A percentile compares a stretch with the other conserved stretches of the same genome.
phyloP scores from a whole-genome alignment of 2,113 vertebrate species.

The Platichthys flesus region DNA sequence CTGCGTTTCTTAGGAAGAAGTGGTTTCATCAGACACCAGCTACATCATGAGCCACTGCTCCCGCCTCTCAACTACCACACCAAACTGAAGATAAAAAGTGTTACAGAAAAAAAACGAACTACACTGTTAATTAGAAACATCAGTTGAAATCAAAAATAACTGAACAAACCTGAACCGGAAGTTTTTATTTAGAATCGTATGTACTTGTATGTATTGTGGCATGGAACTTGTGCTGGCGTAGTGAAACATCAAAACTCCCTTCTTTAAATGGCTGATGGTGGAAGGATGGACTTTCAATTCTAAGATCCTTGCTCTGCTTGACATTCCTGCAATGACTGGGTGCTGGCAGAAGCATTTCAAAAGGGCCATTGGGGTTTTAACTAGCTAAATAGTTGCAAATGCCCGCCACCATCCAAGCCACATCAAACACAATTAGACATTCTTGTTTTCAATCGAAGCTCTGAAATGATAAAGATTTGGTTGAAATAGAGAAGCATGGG shows the following conservation, averaged over 20 bases:
- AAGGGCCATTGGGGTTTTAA: too few species aligned
- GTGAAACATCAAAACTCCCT: neutral
- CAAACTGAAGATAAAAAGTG: neutral
- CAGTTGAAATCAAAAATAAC: neutral
- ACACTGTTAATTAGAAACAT: neutral
- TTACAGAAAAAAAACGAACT: neutral
- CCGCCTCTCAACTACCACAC: constrained; percentile 2
- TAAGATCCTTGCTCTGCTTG: too few species aligned
- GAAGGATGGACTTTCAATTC: neutral
- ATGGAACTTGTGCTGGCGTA: neutral
- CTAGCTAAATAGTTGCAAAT: neutral
- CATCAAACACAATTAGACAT: too few species aligned
- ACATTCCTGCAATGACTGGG: too few species aligned
- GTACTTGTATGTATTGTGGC: too few species aligned
- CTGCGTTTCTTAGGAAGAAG: neutral
- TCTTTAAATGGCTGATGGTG: neutral
- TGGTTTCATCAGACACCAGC: constrained; percentile 7
- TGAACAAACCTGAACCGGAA: too few species aligned
- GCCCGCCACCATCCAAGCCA: too few species aligned
- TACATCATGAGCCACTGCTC: constrained; percentile 24
- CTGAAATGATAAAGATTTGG: too few species aligned
- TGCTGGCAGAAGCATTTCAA: too few species aligned
- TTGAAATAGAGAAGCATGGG: too few species aligned
- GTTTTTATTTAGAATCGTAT: neutral
- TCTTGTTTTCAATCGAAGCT: too few species aligned